These are phyloP conservation scores for Anabacerthia variegaticeps DNA, from an alignment of 2,797 vertebrate genomes.

Conservation along the genomic window DNA sequence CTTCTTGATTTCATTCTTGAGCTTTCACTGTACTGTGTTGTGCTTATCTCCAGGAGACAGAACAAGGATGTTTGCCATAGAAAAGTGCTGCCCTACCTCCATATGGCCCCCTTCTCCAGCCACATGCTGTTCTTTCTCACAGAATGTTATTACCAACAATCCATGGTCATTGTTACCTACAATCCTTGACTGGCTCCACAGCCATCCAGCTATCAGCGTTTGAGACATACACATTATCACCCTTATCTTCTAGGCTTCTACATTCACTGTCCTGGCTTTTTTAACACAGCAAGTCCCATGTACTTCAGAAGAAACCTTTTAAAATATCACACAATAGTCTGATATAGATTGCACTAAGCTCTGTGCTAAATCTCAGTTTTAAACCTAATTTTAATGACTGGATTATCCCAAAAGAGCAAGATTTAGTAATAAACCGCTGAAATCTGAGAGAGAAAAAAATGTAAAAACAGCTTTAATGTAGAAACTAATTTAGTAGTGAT, in stretches of 20 bases:
- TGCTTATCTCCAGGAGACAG: not conserved
- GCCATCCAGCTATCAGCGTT: not conserved
- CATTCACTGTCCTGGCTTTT: not conserved
- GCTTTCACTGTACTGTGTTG: not conserved
- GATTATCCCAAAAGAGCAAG: slow-evolving; percentile 10
- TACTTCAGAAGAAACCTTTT: slow-evolving; percentile 5
- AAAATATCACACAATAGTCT: not conserved
- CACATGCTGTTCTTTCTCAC: not conserved
- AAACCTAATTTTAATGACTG: slow-evolving; percentile 14
- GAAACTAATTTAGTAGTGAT: slow-evolving; percentile 13
- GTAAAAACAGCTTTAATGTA: slow-evolving; percentile 9
- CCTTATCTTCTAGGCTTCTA: not conserved
- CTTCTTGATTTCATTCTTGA: not conserved
- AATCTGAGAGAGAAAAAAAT: not conserved
- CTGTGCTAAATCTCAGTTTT: not conserved
- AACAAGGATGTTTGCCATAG: not conserved
- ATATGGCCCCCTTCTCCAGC: not conserved
- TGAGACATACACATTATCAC: not conserved
- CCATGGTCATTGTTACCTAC: not conserved
- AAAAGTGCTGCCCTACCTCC: not conserved
- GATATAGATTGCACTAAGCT: not conserved
- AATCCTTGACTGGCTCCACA: not conserved
- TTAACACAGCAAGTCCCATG: not conserved
- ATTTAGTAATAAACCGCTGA: slow-evolving; percentile 8
- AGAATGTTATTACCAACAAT: not conserved